Evolutionary conservation across 2,113 vertebrate genomes (phyloP).

Genomic region (western clawed frog (Xenopus tropicalis)): DNA sequence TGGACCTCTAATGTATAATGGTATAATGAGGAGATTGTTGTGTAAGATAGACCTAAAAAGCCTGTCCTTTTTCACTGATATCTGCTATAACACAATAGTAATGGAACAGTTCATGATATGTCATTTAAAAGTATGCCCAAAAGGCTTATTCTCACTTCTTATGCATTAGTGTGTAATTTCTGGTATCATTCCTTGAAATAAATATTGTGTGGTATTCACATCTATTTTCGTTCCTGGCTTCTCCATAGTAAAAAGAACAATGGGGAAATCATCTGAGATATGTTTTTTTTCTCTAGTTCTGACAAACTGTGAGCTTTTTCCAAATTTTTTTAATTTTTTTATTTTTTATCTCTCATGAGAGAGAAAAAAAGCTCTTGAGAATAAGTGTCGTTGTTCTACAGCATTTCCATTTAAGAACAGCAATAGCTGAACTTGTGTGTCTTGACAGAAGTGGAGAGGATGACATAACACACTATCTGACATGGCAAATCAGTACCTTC

Average conservation of each 20-base stretch:
- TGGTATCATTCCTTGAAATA: background rate
- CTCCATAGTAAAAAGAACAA: constrained; percentile 20
- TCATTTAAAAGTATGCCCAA: background rate
- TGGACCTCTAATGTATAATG: too few relatives aligned
- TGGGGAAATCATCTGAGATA: background rate
- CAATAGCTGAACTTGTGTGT: constrained; percentile 46
- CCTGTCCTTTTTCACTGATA: too few relatives aligned
- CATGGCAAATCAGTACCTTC: constrained; percentile 50
- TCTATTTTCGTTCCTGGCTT: constrained; percentile 8
- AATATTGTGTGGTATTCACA: constrained; percentile 8
- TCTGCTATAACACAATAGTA: too few relatives aligned
- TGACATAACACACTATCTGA: constrained; percentile 34
- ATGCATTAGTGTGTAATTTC: background rate
- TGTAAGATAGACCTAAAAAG: too few relatives aligned
- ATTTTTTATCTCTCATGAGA: too few relatives aligned
- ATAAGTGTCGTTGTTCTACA: constrained; percentile 17
- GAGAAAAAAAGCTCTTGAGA: background rate
- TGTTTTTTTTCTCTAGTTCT: background rate
- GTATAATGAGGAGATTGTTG: too few relatives aligned
- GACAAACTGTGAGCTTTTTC: background rate
- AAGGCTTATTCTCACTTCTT: background rate
- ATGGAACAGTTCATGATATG: too few relatives aligned
- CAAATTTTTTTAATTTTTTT: constrained; percentile 18
- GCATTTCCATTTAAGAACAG: constrained; percentile 34
- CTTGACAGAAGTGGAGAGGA: constrained; percentile 36